Percentiles rank a stretch among this genome's conserved stretches.
These are phyloP conservation scores for Rousettus madagascariensis DNA, from an alignment of 2,797 vertebrate genomes.

Conservation along the genomic window DNA sequence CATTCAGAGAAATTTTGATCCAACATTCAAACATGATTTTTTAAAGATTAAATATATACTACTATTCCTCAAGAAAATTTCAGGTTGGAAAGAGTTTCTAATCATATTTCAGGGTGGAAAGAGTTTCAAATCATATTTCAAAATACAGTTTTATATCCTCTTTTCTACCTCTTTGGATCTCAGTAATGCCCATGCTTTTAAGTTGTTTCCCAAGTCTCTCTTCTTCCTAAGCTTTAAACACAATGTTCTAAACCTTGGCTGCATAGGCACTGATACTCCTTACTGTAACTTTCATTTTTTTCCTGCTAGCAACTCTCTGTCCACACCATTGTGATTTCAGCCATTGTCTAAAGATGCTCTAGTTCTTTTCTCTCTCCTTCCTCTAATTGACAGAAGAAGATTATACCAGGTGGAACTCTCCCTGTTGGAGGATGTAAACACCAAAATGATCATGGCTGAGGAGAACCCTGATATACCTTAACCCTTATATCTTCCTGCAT, in stretches of 20 bases:
- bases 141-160: background rate
- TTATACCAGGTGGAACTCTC: background rate
- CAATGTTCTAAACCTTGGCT: background rate
- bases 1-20: conserved; percentile 12
- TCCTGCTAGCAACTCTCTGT: background rate
- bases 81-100: background rate
- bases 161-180: background rate
- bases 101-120: background rate
- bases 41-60: conserved; percentile 12
- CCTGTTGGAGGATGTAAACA: background rate
- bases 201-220: background rate
- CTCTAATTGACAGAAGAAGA: background rate
- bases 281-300: background rate
- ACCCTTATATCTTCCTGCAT: background rate
- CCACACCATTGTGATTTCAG: background rate
- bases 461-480: background rate
- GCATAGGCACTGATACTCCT: background rate
- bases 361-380: background rate
- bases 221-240: background rate
- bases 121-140: background rate
- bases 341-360: background rate
- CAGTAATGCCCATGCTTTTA: background rate
- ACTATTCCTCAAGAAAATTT: background rate
- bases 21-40: conserved; percentile 35
- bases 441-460: background rate